Evolutionary conservation across 2,888 invertebrate species (phyloP), one percentile per base, ranked within the genome.

Genomic region (Ctena decussata): DNA sequence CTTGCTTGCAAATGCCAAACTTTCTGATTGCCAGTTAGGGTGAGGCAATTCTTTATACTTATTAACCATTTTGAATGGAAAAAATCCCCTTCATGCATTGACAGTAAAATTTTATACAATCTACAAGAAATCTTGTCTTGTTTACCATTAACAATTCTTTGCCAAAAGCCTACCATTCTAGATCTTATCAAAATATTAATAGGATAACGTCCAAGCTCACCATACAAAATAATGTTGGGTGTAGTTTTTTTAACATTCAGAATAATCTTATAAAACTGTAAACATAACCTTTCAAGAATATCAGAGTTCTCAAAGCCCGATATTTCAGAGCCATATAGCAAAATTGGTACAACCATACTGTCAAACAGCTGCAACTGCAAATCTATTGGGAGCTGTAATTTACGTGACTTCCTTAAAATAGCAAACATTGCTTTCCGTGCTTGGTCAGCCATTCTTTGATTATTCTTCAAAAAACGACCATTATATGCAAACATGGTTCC

Each of bases 401-500:
- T 60, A 21, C 79, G 53, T 0, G 79, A 39, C 60, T 79, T 79
- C 11, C 41, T 24, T 11, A 79, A 35, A 8, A 79, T 60, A 39
- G n/a, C 8, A 79, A 41, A 79, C 72, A 79, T 79, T 44, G 57
- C 73, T 72, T 73, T 79, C 41, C 73, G 72, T 44, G 73, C 79
- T 41, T 79, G 79, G 6, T 76, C 76, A 3, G 11, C n/a, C 5
- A 76, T 8, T 8, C n/a, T n/a, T n/a, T n/a, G n/a, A 30, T 39
- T 76, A n/a, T 37, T 76, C n/a, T 76, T 60, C 60, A 12, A 5
- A 49, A 80, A 74, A 32, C 41, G 41, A 65, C 65, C 80, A 46
- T 74, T 74, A 35, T 27, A 57, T 27, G 24, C 8, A 15, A 57
- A 57, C 8, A 12, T 35, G 24, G 41, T 37, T 21, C 80, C 76